phyloP scores from a whole-genome alignment of 2,888 invertebrate species.

The Dusona sp. region DNA sequence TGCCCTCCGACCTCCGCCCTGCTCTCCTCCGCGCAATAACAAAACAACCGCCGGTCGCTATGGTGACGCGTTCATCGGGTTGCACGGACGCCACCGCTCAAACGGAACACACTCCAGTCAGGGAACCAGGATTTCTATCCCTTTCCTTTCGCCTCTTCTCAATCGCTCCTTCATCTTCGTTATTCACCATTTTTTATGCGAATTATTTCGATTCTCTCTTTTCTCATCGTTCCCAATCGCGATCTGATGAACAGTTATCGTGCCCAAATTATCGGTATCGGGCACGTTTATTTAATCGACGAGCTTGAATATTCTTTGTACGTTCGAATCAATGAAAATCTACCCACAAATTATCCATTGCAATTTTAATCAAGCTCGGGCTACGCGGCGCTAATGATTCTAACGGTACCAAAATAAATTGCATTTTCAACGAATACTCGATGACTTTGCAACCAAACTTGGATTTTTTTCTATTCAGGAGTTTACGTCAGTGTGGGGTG shows the following conservation, averaged over 20 bases:
- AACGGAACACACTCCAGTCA: conserved; percentile 44
- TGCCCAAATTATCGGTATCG: not conserved
- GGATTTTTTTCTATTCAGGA: not conserved
- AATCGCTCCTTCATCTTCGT: conserved; percentile 8
- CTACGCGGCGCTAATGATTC: not conserved
- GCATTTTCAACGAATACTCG: not conserved
- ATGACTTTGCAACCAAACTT: not conserved
- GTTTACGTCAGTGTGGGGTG: not conserved
- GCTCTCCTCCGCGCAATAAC: conserved; percentile 83
- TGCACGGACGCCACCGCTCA: conserved; percentile 78
- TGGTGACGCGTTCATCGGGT: conserved; percentile 83
- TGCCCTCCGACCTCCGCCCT: conserved; percentile 69
- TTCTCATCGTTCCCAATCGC: not conserved
- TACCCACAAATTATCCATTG: not conserved
- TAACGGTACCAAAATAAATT: not conserved
- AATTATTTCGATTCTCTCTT: not conserved
- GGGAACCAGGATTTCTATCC: conserved; percentile 33
- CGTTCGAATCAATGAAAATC: conserved; percentile 3
- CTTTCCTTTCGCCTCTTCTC: conserved; percentile 25
- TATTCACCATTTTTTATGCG: conserved; percentile 7
- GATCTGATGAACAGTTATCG: not conserved
- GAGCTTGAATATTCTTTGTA: not conserved
- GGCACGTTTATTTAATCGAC: not conserved
- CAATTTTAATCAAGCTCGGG: not conserved
- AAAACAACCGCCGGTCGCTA: conserved; percentile 84